Conservation (phyloP, 2,888 invertebrate genomes). For the Oxytorus armatus region DNA sequence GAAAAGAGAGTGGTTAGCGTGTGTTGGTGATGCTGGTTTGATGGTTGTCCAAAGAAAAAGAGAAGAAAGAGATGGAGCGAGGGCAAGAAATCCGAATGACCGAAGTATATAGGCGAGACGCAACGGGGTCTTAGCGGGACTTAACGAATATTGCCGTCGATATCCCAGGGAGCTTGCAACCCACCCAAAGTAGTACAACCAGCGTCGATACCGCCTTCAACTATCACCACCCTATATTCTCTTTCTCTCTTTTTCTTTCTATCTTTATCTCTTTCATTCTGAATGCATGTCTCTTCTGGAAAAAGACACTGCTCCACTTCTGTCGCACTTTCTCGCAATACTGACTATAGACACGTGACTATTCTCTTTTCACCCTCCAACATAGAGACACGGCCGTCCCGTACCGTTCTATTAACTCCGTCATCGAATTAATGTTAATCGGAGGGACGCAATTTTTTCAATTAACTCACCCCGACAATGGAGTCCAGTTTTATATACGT, state of each 20-base stretch:
- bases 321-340: conserved; percentile 65
- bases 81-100: conserved; percentile 77
- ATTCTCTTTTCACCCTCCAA: conserved; percentile 33
- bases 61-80: conserved; percentile 56
- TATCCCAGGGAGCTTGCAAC: conserved; percentile 74
- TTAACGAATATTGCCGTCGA: conserved; percentile 82
- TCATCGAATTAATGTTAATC: conserved; percentile 69
- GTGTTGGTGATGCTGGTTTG: background rate
- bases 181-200: conserved; percentile 51
- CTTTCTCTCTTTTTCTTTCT: conserved; percentile 37
- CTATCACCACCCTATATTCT: conserved; percentile 43
- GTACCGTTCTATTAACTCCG: conserved; percentile 40
- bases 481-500: background rate
- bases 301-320: conserved; percentile 58
- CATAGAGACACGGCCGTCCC: background rate
- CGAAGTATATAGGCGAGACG: conserved; percentile 74
- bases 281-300: conserved; percentile 61
- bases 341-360: conserved; percentile 60
- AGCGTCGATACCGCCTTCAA: conserved; percentile 30
- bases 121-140: conserved; percentile 80
- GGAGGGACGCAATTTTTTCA: conserved; percentile 55
- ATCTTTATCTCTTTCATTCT: background rate
- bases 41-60: conserved; percentile 26
- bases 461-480: conserved; percentile 35
- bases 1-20: conserved; percentile 43